Evolutionary conservation across 2,113 vertebrate genomes (phyloP).

Genomic region (Phaethornis superciliosus): DNA sequence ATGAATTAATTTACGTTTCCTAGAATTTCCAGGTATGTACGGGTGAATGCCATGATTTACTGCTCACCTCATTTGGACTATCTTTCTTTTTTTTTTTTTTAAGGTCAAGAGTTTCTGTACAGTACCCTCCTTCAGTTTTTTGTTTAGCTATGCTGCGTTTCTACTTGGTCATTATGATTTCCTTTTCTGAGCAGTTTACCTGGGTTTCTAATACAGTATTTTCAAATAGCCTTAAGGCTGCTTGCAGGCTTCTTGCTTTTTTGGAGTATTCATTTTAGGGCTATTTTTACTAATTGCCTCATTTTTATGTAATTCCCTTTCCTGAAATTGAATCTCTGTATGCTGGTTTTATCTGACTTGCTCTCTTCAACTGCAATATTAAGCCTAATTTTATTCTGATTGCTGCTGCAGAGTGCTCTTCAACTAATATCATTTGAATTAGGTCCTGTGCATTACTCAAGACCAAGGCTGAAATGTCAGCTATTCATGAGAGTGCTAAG

Average conservation of each 20-base stretch:
- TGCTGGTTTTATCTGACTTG: not conserved
- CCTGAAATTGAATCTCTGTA: not conserved
- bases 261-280: not conserved
- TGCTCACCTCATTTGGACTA: not conserved
- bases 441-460: not conserved
- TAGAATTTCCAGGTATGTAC: not conserved
- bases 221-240: not conserved
- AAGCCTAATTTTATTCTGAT: constrained; percentile 13
- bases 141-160: not conserved
- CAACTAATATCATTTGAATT: not conserved
- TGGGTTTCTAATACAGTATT: not conserved
- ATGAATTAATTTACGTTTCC: not conserved
- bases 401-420: not conserved
- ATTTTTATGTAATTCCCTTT: not conserved
- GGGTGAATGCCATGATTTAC: not conserved
- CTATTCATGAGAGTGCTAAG: not conserved
- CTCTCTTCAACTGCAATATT: not conserved
- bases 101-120: not conserved
- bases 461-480: not conserved
- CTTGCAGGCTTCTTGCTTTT: not conserved
- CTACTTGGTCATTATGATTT: not conserved
- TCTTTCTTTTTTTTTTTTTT: not conserved
- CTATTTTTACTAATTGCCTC: constrained; percentile 10
- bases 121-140: not conserved
- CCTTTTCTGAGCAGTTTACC: constrained; percentile 2